phyloP scores from a whole-genome alignment of 2,797 vertebrate genomes.

The Sebastes flavidus region DNA sequence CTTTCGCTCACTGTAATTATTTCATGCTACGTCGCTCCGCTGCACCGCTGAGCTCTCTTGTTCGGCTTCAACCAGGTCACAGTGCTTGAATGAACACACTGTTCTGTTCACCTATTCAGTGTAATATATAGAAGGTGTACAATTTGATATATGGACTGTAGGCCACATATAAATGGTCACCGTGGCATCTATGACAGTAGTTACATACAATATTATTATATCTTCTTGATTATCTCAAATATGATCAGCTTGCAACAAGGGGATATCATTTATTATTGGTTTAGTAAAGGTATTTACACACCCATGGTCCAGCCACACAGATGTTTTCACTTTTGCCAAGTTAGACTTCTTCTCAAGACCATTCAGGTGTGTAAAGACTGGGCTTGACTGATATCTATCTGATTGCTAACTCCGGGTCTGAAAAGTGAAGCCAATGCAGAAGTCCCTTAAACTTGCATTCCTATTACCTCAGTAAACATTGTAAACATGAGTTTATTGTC shows the following conservation, averaged over 20 bases:
- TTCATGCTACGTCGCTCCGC: conserved; percentile 4
- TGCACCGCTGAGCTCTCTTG: conserved; percentile 10
- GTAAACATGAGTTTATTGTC: too few species aligned
- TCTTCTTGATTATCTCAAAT: not conserved
- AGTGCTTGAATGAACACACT: not conserved
- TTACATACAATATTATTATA: not conserved
- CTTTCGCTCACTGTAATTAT: conserved; percentile 11
- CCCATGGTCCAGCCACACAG: not conserved
- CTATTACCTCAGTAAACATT: too few species aligned
- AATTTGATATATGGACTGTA: not conserved
- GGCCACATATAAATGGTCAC: not conserved
- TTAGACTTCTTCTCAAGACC: not conserved
- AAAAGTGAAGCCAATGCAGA: too few species aligned
- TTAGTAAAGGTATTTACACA: not conserved
- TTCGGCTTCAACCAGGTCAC: not conserved
- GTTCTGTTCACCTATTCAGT: not conserved
- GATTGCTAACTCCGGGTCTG: not conserved
- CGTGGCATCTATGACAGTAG: not conserved
- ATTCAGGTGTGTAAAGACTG: not conserved
- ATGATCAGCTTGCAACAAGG: not conserved
- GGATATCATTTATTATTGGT: not conserved
- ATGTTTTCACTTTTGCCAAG: not conserved
- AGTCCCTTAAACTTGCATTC: too few species aligned
- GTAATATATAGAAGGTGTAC: not conserved
- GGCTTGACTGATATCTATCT: not conserved